Conservation (phyloP, 2,797 vertebrate species). For the Steatocranus sp. region DNA sequence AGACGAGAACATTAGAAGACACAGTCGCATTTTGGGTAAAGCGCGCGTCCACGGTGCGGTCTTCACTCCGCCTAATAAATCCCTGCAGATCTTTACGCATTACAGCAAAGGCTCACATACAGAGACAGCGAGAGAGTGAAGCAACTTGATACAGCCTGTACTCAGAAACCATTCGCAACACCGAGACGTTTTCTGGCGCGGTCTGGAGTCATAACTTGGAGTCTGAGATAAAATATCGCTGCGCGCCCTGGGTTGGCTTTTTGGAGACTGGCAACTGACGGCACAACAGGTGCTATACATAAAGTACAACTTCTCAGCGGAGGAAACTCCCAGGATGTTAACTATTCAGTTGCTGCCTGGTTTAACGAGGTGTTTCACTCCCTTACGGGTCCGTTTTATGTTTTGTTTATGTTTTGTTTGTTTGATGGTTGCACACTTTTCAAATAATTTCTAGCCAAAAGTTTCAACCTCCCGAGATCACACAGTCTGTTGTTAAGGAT, state of each 20-base stretch:
- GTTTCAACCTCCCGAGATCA: background rate
- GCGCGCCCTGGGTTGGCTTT: constrained; percentile 45
- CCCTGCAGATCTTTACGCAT: constrained; percentile 51
- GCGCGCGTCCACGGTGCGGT: constrained; percentile 40
- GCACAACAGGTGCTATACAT: constrained; percentile 86
- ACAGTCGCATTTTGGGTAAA: constrained; percentile 32
- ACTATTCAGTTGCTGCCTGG: constrained; percentile 62
- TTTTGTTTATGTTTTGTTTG: background rate
- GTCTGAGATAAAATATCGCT: constrained; percentile 57
- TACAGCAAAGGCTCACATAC: constrained; percentile 31
- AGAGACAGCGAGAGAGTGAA: constrained; percentile 1
- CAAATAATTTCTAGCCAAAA: background rate
- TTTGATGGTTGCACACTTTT: background rate
- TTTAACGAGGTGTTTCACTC: background rate
- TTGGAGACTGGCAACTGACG: constrained; percentile 72
- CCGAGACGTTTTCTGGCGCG: constrained; percentile 40
- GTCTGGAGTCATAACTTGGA: constrained; percentile 51
- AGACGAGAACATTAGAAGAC: background rate
- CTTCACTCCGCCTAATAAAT: constrained; percentile 42
- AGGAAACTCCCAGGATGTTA: constrained; percentile 77
- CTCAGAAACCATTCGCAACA: constrained; percentile 25
- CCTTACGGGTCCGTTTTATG: background rate
- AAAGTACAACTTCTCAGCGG: constrained; percentile 66
- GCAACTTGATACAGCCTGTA: constrained; percentile 57
- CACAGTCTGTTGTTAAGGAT: background rate